A percentile compares a stretch with the other conserved stretches of the same genome.
phyloP scores from a whole-genome alignment of 2,888 invertebrate species.

The Acheta domesticus region DNA sequence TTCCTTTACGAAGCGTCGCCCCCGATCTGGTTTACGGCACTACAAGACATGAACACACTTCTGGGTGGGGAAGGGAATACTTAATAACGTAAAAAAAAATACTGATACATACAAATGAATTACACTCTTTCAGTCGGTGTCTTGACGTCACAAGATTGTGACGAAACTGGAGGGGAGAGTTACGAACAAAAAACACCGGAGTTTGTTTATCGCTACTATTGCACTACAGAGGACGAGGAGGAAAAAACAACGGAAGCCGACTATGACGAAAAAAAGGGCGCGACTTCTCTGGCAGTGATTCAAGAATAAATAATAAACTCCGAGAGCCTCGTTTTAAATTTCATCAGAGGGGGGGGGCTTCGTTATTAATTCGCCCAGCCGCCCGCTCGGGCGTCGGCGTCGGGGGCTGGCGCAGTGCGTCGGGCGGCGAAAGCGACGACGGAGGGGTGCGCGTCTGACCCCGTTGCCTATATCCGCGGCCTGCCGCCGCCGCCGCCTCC shows the following conservation, averaged over 20 bases:
- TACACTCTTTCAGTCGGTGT: no score
- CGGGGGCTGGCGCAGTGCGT: not conserved
- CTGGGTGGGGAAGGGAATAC: no score
- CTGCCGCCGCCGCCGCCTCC: not conserved
- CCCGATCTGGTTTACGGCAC: no score
- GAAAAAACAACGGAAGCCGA: not conserved
- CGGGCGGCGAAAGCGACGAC: no score
- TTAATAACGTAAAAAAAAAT: no score
- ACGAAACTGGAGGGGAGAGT: no score
- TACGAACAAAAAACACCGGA: no score
- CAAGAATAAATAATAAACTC: not conserved
- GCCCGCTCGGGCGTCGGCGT: not conserved
- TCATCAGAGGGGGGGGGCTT: not conserved
- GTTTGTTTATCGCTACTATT: no score
- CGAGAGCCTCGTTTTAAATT: not conserved
- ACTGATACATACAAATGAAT: no score
- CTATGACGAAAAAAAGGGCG: not conserved
- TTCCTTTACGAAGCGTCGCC: no score
- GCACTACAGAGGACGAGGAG: not conserved
- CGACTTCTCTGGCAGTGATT: not conserved
- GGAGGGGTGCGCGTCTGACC: not conserved
- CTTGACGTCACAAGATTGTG: no score
- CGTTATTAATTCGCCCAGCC: not conserved
- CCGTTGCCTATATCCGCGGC: not conserved
- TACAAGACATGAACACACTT: no score